Evolutionary conservation across 1,140 invertebrate species (phyloP).

Genomic region (Tigriopus japonicus): DNA sequence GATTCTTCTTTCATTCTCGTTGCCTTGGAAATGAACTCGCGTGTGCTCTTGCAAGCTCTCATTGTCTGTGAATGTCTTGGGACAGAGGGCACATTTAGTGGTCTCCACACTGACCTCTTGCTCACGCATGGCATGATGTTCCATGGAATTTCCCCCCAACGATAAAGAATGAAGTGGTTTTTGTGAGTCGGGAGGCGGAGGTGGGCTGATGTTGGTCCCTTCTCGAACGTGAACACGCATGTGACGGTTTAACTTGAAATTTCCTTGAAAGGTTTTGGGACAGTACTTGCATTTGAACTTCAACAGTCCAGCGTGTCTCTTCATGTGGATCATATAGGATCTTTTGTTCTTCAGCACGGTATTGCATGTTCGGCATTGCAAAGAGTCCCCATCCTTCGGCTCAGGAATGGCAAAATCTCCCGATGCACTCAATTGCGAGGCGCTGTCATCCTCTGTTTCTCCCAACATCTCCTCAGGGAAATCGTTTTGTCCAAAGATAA

Average conservation of each 20-base stretch:
- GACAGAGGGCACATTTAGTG: conserved; percentile 7
- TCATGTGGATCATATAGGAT: conserved; percentile 11
- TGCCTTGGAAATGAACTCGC: not conserved
- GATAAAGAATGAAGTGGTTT: not conserved
- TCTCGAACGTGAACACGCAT: not conserved
- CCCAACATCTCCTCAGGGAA: not conserved
- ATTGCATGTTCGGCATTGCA: not conserved
- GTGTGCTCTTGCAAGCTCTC: conserved; percentile 11
- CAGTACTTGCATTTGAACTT: conserved; percentile 14
- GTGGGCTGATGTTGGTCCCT: not conserved
- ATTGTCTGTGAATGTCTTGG: conserved; percentile 5
- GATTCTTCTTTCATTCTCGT: not conserved
- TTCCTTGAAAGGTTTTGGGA: conserved; percentile 5
- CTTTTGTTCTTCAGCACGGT: not conserved
- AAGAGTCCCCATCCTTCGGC: not conserved
- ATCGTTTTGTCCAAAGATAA: not conserved
- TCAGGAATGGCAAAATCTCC: not conserved
- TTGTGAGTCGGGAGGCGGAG: not conserved
- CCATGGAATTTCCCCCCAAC: not conserved
- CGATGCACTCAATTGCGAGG: no score
- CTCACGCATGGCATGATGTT: not conserved
- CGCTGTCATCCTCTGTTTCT: not conserved
- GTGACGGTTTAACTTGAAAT: conserved; percentile 2
- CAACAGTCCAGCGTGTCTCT: not conserved
- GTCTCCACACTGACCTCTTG: conserved; percentile 4